These are phyloP conservation scores for Prionace glauca DNA, from an alignment of 2,797 vertebrate genomes.

Conservation along the genomic window DNA sequence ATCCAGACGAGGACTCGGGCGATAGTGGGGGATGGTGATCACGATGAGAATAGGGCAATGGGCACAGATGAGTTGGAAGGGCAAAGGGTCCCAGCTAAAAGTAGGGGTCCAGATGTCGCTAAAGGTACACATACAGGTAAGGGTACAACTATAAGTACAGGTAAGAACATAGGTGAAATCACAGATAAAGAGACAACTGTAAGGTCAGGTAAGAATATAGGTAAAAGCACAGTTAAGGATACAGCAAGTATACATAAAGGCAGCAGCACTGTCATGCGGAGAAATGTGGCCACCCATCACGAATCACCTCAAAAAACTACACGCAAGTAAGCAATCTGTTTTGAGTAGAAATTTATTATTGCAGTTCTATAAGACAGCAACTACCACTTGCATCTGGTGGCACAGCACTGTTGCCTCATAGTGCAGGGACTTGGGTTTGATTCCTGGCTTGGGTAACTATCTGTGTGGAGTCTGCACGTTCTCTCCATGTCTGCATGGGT, in stretches of 20 bases:
- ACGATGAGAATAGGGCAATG: neutral
- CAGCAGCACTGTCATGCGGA: no score
- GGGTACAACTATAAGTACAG: neutral
- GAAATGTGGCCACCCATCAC: neutral
- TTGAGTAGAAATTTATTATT: neutral
- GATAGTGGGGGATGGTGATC: neutral
- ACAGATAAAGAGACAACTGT: neutral
- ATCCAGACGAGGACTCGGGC: neutral
- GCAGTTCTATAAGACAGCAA: neutral
- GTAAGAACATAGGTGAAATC: neutral
- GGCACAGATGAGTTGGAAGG: neutral
- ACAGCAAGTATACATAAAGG: neutral
- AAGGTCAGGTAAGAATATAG: neutral
- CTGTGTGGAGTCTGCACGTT: no score
- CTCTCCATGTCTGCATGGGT: no score
- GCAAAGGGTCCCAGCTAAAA: neutral
- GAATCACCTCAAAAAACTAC: neutral
- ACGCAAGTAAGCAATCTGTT: neutral
- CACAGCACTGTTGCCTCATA: no score
- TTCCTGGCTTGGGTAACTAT: no score
- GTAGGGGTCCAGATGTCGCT: neutral
- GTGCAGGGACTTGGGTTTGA: no score
- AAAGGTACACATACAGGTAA: neutral
- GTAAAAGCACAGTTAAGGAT: neutral
- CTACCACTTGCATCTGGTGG: neutral